These are phyloP conservation scores for Charina bottae DNA, from an alignment of 2,113 vertebrate species.

Conservation along the genomic window DNA sequence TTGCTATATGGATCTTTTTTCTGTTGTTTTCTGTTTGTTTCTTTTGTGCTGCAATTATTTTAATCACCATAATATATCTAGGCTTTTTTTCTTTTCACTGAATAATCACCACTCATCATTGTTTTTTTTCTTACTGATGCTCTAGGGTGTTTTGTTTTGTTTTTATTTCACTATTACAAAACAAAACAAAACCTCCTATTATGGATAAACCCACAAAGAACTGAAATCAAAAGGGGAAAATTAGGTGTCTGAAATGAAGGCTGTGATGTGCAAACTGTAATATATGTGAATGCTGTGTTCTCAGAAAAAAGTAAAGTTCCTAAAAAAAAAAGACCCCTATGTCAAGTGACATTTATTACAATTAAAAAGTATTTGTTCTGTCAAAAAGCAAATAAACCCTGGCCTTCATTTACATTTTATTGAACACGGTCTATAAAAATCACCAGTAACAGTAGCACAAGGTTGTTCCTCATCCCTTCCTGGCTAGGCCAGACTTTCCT, in stretches of 20 bases:
- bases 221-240: neutral
- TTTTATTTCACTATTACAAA: neutral
- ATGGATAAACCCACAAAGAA: neutral
- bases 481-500: neutral
- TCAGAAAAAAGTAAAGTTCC: neutral
- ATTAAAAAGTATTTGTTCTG: neutral
- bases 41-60: neutral
- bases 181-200: neutral
- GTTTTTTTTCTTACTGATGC: neutral
- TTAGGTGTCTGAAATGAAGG: neutral
- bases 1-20: neutral
- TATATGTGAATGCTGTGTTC: neutral
- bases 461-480: neutral
- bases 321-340: neutral
- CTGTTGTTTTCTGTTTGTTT: neutral
- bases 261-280: neutral
- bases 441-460: neutral
- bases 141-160: neutral
- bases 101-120: neutral
- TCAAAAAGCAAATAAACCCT: neutral
- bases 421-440: neutral
- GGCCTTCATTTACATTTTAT: neutral
- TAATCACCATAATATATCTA: neutral
- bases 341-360: neutral
- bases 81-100: neutral